Conservation (phyloP, 2,113 vertebrate species). For the Indri indri region DNA sequence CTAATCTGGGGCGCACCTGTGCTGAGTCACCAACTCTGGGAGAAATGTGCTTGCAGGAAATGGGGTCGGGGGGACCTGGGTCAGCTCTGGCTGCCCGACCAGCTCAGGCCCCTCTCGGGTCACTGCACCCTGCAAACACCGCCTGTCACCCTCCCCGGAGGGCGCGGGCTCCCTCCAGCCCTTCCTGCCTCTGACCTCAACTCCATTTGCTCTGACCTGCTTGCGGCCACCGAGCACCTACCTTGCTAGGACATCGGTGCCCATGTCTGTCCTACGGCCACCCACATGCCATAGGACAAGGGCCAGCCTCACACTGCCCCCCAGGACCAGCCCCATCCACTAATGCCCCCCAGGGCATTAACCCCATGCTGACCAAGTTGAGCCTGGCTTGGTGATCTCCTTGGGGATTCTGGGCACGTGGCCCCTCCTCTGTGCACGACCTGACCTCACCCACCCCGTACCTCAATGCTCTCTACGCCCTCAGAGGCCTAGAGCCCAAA, state of each 20-base stretch:
- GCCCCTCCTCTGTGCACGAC: too few species aligned
- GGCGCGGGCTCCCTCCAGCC: not conserved
- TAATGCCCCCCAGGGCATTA: too few species aligned
- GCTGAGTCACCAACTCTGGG: not conserved
- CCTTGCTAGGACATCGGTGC: not conserved
- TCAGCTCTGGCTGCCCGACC: not conserved
- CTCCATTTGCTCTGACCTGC: not conserved
- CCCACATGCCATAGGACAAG: not conserved
- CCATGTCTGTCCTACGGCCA: rapidly evolving
- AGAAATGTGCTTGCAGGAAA: not conserved
- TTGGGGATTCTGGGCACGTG: rapidly evolving
- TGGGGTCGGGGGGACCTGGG: not conserved
- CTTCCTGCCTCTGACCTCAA: not conserved
- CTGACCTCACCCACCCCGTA: too few species aligned
- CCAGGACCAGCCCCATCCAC: not conserved
- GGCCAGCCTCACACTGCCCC: not conserved
- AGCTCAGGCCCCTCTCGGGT: not conserved
- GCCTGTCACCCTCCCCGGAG: rapidly evolving
- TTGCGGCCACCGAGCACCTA: rapidly evolving
- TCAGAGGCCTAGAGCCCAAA: not conserved
- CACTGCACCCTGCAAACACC: too few species aligned
- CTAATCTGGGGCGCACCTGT: not conserved
- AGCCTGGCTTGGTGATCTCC: not conserved
- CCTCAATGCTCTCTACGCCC: not conserved
- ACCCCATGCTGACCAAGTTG: not conserved